Evolutionary conservation across 2,888 invertebrate genomes (phyloP).

Genomic region (Macropis europaea): DNA sequence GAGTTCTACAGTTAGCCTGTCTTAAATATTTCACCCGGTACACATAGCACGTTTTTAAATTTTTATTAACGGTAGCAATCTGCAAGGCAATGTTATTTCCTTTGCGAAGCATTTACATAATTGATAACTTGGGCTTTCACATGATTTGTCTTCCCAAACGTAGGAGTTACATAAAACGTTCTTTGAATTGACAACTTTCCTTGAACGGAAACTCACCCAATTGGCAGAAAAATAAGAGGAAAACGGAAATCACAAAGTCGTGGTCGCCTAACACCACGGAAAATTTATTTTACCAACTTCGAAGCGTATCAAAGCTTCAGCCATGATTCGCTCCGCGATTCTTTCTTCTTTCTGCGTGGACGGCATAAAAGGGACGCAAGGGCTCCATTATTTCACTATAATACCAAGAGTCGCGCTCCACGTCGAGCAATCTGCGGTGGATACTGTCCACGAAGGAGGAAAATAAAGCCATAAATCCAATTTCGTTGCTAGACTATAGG

Average conservation of each 20-base stretch:
- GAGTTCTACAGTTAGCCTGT: too few species aligned
- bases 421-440: constrained; percentile 59
- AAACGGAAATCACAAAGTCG: neutral
- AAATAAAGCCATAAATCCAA: constrained; percentile 67
- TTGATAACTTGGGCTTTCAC: constrained; percentile 4
- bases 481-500: constrained; percentile 34
- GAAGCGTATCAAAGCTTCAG: constrained; percentile 18
- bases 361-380: constrained; percentile 49
- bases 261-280: too few species aligned
- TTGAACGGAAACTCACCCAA: neutral
- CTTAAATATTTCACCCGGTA: too few species aligned
- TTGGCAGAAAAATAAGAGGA: neutral
- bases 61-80: neutral
- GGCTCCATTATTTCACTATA: constrained; percentile 60
- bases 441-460: constrained; percentile 60
- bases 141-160: neutral
- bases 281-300: constrained; percentile 38
- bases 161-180: neutral
- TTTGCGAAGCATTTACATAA: neutral
- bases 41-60: neutral
- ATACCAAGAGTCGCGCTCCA: constrained; percentile 47
- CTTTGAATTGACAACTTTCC: neutral
- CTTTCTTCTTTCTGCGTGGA: constrained; percentile 31
- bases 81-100: neutral
- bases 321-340: neutral